Evolutionary conservation across 2,113 vertebrate species (phyloP).

Genomic region (Proteles cristata): DNA sequence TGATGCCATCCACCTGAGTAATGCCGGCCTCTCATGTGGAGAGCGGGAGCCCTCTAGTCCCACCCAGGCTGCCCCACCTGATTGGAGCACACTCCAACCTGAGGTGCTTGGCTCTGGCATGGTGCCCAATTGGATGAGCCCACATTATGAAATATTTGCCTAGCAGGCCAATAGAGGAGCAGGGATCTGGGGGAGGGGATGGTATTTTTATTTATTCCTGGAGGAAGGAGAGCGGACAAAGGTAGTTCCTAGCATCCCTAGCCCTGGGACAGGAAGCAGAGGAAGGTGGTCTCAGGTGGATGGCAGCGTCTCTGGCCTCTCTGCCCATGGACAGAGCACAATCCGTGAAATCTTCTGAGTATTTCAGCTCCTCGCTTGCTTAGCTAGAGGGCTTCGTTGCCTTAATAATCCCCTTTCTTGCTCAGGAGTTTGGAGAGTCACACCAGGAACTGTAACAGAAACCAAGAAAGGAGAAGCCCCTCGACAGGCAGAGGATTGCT

Average conservation of each 20-base stretch:
- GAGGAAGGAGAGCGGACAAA: constrained; percentile 68
- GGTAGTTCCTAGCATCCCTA: constrained; percentile 35
- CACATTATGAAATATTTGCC: constrained; percentile 81
- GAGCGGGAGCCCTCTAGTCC: constrained; percentile 20
- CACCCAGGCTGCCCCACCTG: constrained; percentile 60
- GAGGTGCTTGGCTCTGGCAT: constrained; percentile 64
- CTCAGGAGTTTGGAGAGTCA: background rate
- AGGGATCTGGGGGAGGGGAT: constrained; percentile 64
- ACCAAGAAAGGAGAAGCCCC: background rate
- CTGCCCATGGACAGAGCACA: background rate
- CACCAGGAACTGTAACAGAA: background rate
- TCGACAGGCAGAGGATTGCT: background rate
- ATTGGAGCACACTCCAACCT: constrained; percentile 69
- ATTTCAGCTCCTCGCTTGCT: background rate
- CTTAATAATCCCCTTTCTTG: background rate
- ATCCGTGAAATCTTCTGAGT: background rate
- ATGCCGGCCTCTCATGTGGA: constrained; percentile 28
- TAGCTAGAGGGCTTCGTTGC: background rate
- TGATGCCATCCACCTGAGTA: constrained; percentile 54
- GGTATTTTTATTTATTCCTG: constrained; percentile 77
- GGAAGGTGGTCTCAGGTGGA: background rate
- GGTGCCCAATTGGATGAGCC: constrained; percentile 78
- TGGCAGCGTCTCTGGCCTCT: rapidly evolving
- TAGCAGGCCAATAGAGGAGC: constrained; percentile 68
- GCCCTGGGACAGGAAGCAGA: background rate